Base-by-base conservation (phyloP, 1,140 invertebrate genomes). In the Solenopsis fugax region DNA sequence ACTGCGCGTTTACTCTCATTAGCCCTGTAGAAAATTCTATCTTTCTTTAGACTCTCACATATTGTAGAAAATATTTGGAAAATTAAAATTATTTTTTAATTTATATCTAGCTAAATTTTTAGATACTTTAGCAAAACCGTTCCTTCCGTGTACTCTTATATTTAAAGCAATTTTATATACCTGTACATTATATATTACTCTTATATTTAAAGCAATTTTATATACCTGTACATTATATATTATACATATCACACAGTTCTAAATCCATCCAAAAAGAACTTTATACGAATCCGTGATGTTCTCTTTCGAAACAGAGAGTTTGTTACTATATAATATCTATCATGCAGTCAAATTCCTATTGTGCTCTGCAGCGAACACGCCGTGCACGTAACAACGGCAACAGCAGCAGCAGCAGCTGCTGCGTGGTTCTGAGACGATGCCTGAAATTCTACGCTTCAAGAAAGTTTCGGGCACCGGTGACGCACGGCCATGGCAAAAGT, bases 391-490 rank as follows among this genome's bases (percentile, higher is more conserved):
- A 29, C 67, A 80, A 13, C 34, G 56, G 50, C 58, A 6, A 62
- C 29, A 65, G 24, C 45, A 52, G 73, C 69, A 77, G 58, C 13
- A 60, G 37, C 45, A 52, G 73, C 69, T 62, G 37, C 71, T 86
- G 89, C 80, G 18, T 85, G 88, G 4, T 18, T 41, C 34, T 54
- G 81, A 65, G 69, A 88, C 67, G 80, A 81, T 72, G 52, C 75
- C 80, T 65, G 73, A 4, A 84, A 90, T 64, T 88, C 62, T 64
- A 50, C 50, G 56, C 37, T 78, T 76, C 10, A 3, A 2, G 29
- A 81, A 90, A 90, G 71, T 90, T 90, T 60, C 64, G 29, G 58
- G 75, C 76, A 60, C 52, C 71, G 52, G 50, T 76, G 62, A 82
- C 50, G 77, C 85, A 69, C 56, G 75, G 60, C 29, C 75, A 56